These are phyloP conservation scores for Brenthis hecate DNA, from an alignment of 2,888 invertebrate species.

Conservation along the genomic window DNA sequence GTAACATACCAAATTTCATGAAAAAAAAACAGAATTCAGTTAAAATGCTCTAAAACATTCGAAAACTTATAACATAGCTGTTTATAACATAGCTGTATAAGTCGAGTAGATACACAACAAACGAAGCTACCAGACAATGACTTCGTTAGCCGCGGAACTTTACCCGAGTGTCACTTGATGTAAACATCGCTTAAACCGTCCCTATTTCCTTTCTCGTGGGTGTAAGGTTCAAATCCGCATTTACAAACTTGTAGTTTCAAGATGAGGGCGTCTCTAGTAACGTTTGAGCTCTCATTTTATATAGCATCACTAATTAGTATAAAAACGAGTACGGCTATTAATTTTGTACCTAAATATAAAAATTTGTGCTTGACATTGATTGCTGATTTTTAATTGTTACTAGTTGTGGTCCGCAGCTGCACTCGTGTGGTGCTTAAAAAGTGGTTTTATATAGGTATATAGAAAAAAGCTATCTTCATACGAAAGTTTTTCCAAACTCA, in stretches of 20 bases:
- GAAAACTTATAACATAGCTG: too few species aligned
- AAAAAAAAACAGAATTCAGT: too few species aligned
- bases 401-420: too few species aligned
- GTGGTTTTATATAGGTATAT: too few species aligned
- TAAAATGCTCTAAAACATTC: too few species aligned
- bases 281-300: constrained; percentile 18
- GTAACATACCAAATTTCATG: too few species aligned
- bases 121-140: constrained; percentile 61
- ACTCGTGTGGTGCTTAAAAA: too few species aligned
- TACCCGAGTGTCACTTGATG: constrained; percentile 57
- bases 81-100: not conserved
- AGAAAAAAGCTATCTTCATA: too few species aligned
- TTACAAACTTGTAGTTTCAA: constrained; percentile 8
- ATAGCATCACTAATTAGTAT: constrained; percentile 19
- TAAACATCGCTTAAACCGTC: constrained; percentile 16
- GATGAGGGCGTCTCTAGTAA: constrained; percentile 34
- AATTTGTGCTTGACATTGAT: not conserved
- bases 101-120: constrained; percentile 35
- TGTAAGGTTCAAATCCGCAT: constrained; percentile 28
- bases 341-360: not conserved
- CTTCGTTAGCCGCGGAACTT: constrained; percentile 73
- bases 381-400: not conserved
- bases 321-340: constrained; percentile 3
- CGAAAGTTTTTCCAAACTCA: too few species aligned
- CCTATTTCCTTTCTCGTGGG: constrained; percentile 5